phyloP scores from a whole-genome alignment of 64 coral and sea anemone genomes.

The Actinia tenebrosa region DNA sequence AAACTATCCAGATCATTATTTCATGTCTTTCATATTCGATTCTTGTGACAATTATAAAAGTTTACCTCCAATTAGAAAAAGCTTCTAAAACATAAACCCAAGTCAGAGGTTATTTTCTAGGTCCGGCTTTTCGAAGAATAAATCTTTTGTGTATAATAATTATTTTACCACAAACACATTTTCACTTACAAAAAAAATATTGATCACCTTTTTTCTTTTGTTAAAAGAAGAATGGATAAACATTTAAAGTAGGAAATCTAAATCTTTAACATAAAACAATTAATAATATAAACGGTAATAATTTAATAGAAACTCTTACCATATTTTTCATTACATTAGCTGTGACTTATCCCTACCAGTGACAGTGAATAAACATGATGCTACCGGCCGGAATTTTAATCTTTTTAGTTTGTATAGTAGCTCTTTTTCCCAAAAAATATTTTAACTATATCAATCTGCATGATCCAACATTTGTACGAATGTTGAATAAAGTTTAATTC shows the following conservation, averaged over 20 bases:
- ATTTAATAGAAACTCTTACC: no score
- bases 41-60: neutral
- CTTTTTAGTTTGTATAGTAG: neutral
- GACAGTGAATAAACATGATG: no score
- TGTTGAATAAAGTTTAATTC: neutral
- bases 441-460: neutral
- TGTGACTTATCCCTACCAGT: no score
- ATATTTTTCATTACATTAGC: no score
- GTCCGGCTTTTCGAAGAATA: neutral
- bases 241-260: no score
- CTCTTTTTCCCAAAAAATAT: neutral
- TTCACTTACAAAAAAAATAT: neutral
- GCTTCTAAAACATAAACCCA: neutral
- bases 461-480: neutral
- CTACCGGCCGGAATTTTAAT: neutral
- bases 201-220: neutral
- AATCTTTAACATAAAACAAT: no score
- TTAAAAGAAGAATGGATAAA: neutral
- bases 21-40: neutral
- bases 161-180: neutral
- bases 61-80: no score
- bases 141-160: neutral
- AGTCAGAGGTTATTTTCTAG: neutral
- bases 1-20: neutral
- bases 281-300: no score